These are phyloP conservation scores for Megathymus violae DNA, from an alignment of 1,140 invertebrate genomes.

Conservation along the genomic window DNA sequence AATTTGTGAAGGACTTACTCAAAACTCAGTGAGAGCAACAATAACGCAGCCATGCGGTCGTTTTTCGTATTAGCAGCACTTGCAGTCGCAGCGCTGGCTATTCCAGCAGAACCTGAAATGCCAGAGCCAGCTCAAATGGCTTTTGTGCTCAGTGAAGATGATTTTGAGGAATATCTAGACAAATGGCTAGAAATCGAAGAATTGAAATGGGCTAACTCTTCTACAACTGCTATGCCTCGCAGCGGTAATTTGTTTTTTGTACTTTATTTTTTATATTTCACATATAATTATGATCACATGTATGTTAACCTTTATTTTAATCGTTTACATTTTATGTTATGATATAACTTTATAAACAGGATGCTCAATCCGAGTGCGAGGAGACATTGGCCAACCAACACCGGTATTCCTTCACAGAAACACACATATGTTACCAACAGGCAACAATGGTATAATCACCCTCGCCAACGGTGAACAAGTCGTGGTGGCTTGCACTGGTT, in stretches of 20 bases:
- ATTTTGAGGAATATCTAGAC: slow-evolving; percentile 74
- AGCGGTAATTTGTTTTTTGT: slow-evolving; percentile 18
- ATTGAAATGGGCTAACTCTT: slow-evolving; percentile 46
- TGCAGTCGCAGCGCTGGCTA: slow-evolving; percentile 19
- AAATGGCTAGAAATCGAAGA: slow-evolving; percentile 62
- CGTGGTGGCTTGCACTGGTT: slow-evolving; percentile 59
- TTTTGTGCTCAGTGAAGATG: slow-evolving; percentile 60
- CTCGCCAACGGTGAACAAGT: slow-evolving; percentile 56
- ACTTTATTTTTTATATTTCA: not conserved
- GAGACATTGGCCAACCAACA: slow-evolving; percentile 60
- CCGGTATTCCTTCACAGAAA: slow-evolving; percentile 53
- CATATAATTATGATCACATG: not conserved
- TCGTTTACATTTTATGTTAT: too few relatives aligned
- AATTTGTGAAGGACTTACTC: not conserved
- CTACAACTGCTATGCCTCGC: slow-evolving; percentile 9
- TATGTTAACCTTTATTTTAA: not conserved
- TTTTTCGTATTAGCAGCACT: slow-evolving; percentile 11
- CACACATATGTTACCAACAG: slow-evolving; percentile 43
- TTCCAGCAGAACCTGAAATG: slow-evolving; percentile 40
- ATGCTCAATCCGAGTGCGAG: slow-evolving; percentile 53
- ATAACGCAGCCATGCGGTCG: slow-evolving; percentile 6
- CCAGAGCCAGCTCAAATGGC: slow-evolving; percentile 54
- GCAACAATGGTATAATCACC: slow-evolving; percentile 54
- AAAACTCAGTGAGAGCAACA: not conserved
- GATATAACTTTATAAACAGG: slow-evolving; percentile 37